Base-by-base conservation (phyloP, 2,888 invertebrate species). In the Alcis repandata region DNA sequence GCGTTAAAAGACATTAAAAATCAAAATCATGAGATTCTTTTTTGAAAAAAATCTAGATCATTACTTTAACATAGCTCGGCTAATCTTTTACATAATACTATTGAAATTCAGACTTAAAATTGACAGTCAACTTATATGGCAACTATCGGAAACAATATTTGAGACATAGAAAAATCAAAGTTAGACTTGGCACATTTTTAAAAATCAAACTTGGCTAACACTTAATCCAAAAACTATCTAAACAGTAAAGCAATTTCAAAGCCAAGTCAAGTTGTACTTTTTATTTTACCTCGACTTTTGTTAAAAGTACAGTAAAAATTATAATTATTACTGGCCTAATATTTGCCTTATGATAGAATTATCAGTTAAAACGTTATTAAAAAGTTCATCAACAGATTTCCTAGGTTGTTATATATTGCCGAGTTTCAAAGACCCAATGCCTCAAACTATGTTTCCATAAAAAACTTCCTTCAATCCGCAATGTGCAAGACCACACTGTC, bases 401-500 rank as follows among this genome's bases (percentile, higher is more conserved):
- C 19, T 2, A 11, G n/a, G 17, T 36, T 51, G 15, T 32, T 22
- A 2, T 13, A n/a, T n/a, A n/a, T 11, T 17, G 10, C 8, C 11
- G 33, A 49, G 49, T 49, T 33, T 11, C 15, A 41, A 2, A n/a
- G 32, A 43, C 27, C 9, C 33, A 43, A 49, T 45, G 58, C 22
- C 63, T 52, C 63, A 63, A 58, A 58, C 27, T 27, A 32, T 32
- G 54, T 56, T 62, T 49, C 40, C 65, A 51, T 43, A 19, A 58
- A 56, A 41, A 61, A 32, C 58, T 4, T 6, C 43, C 32, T 32
- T 80, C 75, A 82, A 63, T 80, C 79, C 2, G 79, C 75, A 53
- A 83, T 77, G 58, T 82, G 73, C 15, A 83, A 60, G 43, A 69
- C 62, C 6, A 77, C 46, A 8, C 74, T 70, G 40, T 66, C 63